Conservation (phyloP, 2,113 vertebrate genomes). For the Epinephelus cyanopodus region DNA sequence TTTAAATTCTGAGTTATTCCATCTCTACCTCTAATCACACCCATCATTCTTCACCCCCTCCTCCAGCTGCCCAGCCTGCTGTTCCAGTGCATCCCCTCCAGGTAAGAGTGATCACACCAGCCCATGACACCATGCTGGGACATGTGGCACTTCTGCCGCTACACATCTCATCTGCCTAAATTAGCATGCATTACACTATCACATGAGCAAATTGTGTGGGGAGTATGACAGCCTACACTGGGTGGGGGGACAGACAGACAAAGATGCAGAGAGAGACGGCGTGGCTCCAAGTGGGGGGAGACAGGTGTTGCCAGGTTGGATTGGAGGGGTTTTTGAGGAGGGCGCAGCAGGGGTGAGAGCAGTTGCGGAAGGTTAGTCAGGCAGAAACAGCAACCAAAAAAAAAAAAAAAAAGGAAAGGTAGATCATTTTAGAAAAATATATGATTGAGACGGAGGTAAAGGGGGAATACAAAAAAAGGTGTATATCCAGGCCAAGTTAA, state of each 20-base stretch:
- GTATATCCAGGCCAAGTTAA: slow-evolving; percentile 18
- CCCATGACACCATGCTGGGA: slow-evolving; percentile 78
- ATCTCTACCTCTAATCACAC: slow-evolving; percentile 44
- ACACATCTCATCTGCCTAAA: slow-evolving; percentile 85
- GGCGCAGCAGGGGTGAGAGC: slow-evolving; percentile 46
- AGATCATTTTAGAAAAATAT: slow-evolving; percentile 18
- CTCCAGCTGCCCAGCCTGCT: slow-evolving; percentile 70
- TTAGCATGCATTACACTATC: slow-evolving; percentile 83
- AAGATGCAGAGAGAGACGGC: slow-evolving; percentile 25
- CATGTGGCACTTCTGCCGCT: slow-evolving; percentile 70
- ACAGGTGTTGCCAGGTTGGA: slow-evolving; percentile 46
- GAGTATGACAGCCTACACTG: slow-evolving; percentile 48
- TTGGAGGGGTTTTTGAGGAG: slow-evolving; percentile 13
- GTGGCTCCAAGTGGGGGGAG: slow-evolving; percentile 24
- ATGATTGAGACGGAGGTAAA: neutral
- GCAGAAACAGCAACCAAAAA: slow-evolving; percentile 13
- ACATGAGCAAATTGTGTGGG: slow-evolving; percentile 63
- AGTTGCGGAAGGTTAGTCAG: slow-evolving; percentile 13
- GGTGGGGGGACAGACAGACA: slow-evolving; percentile 60
- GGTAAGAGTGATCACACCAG: slow-evolving; percentile 78
- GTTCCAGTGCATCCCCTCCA: slow-evolving; percentile 64
- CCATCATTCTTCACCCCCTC: slow-evolving; percentile 24
- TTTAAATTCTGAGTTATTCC: slow-evolving; percentile 33
- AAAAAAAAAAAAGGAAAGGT: neutral
- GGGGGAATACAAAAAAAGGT: neutral